These are phyloP conservation scores for Phyllopteryx taeniolatus DNA, from an alignment of 2,113 vertebrate species.

Conservation along the genomic window DNA sequence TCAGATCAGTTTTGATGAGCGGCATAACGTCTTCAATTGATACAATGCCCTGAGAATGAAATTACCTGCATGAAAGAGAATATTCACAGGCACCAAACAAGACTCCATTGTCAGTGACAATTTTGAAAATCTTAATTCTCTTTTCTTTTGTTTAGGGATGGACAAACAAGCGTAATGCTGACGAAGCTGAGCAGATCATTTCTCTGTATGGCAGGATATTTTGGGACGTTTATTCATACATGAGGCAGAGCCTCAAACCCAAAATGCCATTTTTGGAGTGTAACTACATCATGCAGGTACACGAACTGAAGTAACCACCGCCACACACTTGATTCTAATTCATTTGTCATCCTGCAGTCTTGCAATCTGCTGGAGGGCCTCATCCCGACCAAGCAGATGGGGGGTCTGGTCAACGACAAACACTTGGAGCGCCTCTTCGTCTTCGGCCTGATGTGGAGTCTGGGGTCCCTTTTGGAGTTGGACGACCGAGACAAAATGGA, in stretches of 20 bases:
- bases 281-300: constrained; percentile 81
- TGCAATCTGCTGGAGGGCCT: constrained; percentile 83
- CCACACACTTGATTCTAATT: constrained; percentile 3
- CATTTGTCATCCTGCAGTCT: constrained; percentile 31
- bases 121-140: neutral
- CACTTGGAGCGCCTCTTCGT: constrained; percentile 78
- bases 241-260: constrained; percentile 63
- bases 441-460: constrained; percentile 87
- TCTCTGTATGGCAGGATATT: constrained; percentile 65
- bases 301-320: constrained; percentile 1
- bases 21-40: too few relatives aligned
- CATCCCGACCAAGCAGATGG: constrained; percentile 80
- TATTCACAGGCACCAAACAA: neutral
- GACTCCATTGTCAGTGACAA: neutral
- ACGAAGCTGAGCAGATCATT: constrained; percentile 72
- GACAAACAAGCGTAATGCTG: constrained; percentile 73
- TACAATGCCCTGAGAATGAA: too few relatives aligned
- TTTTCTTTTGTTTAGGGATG: constrained; percentile 73
- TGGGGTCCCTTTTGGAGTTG: constrained; percentile 79
- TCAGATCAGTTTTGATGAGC: too few relatives aligned
- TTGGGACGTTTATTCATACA: constrained; percentile 49
- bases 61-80: too few relatives aligned
- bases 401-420: constrained; percentile 60
- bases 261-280: constrained; percentile 82
- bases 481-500: constrained; percentile 78